phyloP scores from a whole-genome alignment of 2,888 invertebrate genomes.

The Crossocerus cetratus region DNA sequence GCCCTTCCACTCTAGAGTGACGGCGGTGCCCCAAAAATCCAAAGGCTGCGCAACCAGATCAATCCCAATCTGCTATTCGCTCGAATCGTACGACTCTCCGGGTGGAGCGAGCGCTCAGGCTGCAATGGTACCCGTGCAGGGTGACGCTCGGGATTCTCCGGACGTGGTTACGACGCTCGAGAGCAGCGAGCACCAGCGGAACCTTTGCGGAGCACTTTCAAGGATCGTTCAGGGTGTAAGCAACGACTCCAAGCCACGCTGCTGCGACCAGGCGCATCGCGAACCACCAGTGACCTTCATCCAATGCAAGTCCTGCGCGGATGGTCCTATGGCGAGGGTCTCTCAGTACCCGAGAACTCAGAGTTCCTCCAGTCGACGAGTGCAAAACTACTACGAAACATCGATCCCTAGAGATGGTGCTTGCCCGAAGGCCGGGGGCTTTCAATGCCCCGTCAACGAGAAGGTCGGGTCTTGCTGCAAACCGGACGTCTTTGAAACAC shows the following conservation, averaged over 20 bases:
- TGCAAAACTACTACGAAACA: constrained; percentile 27
- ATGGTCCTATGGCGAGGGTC: constrained; percentile 40
- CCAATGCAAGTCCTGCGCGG: constrained; percentile 41
- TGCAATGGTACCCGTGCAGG: constrained; percentile 8
- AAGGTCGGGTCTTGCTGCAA: background rate
- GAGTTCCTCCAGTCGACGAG: background rate
- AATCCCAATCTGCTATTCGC: constrained; percentile 23
- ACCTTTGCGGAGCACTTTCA: background rate
- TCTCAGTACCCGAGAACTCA: constrained; percentile 16
- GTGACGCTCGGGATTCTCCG: background rate
- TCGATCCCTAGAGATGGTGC: constrained; percentile 16
- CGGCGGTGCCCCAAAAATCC: constrained; percentile 20
- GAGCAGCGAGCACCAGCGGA: constrained; percentile 5
- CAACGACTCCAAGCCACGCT: background rate
- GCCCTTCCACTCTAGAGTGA: constrained; percentile 31
- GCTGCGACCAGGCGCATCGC: background rate
- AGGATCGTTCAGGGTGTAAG: constrained; percentile 7
- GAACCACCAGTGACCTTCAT: constrained; percentile 32
- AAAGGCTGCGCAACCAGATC: too few species aligned
- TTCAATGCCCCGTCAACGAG: constrained; percentile 4
- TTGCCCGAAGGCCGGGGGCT: constrained; percentile 8
- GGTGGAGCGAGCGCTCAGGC: constrained; percentile 35
- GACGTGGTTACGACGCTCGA: constrained; percentile 30
- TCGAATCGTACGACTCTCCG: constrained; percentile 42
- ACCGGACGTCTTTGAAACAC: constrained; percentile 22